Base-by-base conservation (phyloP, 2,888 invertebrate genomes). In the Pterostichus madidus region DNA sequence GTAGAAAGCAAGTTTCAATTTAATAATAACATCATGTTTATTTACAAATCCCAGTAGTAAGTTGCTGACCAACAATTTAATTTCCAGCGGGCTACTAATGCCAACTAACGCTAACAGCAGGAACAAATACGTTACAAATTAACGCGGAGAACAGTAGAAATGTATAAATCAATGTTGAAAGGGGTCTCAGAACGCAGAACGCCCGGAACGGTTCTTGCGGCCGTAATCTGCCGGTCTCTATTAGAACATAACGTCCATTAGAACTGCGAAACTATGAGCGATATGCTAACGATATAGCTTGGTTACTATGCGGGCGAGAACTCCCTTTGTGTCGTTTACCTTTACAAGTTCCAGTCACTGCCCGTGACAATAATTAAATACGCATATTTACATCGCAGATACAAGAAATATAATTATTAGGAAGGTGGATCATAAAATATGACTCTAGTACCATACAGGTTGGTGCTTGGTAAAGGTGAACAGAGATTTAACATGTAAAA, bases 291-390 rank as follows among this genome's bases (percentile, higher is more conserved):
- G 68, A 71, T 71, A 44, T 71, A 44, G 44, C 17, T 17, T 44
- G 68, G 15, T 32, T 56, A 8, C 64, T 11, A 71, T 71, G 68
- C 68, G 68, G 68, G 68, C 5, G 6, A 10, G 49, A 39, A 39
- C 39, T 5, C 49, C 64, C 68, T 71, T 39, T 71, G 44, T 71
- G 44, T 71, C 39, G 68, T 71, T 71, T 44, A 71, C 68, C 68
- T 71, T 71, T 71, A 44, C 68, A 71, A 71, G 44, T 71, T 71
- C 68, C 68, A 46, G 13, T 32, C 39, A 64, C 68, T 71, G 68
- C 10, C 6, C 39, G 11, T 71, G 68, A 71, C 68, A 71, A 71
- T 71, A 71, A 44, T 71, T 71, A 64, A 71, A 71, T 17, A 71
- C 11, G 32, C n/a, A 64, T 64, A 44, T 71, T 71, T 71, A 44